Evolutionary conservation across 2,113 vertebrate genomes (phyloP).

Genomic region (Oryzias javanicus): DNA sequence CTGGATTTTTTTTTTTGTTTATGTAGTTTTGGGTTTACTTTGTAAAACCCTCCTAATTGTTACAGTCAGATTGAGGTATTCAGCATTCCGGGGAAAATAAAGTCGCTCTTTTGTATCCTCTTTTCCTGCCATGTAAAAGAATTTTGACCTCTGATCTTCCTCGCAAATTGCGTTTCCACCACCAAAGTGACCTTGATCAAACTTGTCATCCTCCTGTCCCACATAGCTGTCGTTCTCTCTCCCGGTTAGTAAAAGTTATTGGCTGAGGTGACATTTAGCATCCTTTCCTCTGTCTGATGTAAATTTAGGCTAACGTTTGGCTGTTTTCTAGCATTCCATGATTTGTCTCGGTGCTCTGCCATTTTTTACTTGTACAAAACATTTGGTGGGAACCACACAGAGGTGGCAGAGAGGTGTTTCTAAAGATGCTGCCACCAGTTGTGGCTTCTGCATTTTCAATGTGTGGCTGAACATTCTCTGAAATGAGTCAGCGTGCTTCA

Average conservation of each 20-base stretch:
- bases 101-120: slow-evolving; percentile 30
- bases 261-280: slow-evolving; percentile 23
- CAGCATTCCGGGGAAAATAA: slow-evolving; percentile 11
- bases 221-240: slow-evolving; percentile 33
- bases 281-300: slow-evolving; percentile 6
- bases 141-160: slow-evolving; percentile 5
- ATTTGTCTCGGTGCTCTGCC: not conserved
- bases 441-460: not conserved
- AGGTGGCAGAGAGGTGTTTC: slow-evolving; percentile 2
- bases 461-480: slow-evolving; percentile 15
- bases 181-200: slow-evolving; percentile 1
- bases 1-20: too few species aligned
- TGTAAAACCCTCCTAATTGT: too few species aligned
- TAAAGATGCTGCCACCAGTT: not conserved
- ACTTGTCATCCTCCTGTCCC: slow-evolving; percentile 6
- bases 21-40: too few species aligned
- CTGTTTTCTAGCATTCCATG: slow-evolving; percentile 3
- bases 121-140: slow-evolving; percentile 5
- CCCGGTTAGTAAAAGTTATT: slow-evolving; percentile 7
- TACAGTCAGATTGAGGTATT: slow-evolving; percentile 14
- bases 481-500: slow-evolving; percentile 10
- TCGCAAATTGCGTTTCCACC: slow-evolving; percentile 1
- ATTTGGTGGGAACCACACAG: not conserved
- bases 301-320: not conserved
- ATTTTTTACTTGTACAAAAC: not conserved